Percentiles rank a stretch among this genome's conserved stretches.
These are phyloP conservation scores for Arizona elegans DNA, from an alignment of 2,113 vertebrate genomes.

Conservation along the genomic window DNA sequence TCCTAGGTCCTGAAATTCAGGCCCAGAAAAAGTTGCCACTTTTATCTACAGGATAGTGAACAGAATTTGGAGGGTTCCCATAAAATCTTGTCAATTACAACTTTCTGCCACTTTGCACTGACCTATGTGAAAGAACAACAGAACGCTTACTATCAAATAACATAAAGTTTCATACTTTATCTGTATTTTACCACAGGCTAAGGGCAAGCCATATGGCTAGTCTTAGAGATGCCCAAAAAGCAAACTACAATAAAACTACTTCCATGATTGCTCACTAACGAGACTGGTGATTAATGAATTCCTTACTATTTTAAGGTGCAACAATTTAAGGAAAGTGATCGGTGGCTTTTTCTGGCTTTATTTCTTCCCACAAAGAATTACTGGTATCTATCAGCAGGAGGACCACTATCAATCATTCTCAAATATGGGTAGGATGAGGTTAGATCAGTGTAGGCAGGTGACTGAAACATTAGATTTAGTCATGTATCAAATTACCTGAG, in stretches of 20 bases:
- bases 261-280: neutral
- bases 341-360: neutral
- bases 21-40: neutral
- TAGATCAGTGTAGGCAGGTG: neutral
- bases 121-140: neutral
- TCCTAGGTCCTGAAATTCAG: neutral
- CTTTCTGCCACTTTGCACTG: neutral
- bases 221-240: neutral
- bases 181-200: neutral
- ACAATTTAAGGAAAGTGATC: neutral
- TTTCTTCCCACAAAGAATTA: neutral
- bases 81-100: neutral
- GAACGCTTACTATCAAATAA: neutral
- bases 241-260: neutral
- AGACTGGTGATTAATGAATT: neutral
- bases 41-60: neutral
- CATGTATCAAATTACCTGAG: neutral
- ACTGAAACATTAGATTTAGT: neutral
- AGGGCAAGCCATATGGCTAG: neutral
- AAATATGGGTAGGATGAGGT: neutral
- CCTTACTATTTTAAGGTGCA: neutral
- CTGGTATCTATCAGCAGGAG: neutral
- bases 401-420: neutral
- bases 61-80: neutral
- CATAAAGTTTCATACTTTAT: neutral